A percentile compares a stretch with the other conserved stretches of the same genome.
Conservation (phyloP, 2,888 invertebrate genomes). For the Agrilus mali region DNA sequence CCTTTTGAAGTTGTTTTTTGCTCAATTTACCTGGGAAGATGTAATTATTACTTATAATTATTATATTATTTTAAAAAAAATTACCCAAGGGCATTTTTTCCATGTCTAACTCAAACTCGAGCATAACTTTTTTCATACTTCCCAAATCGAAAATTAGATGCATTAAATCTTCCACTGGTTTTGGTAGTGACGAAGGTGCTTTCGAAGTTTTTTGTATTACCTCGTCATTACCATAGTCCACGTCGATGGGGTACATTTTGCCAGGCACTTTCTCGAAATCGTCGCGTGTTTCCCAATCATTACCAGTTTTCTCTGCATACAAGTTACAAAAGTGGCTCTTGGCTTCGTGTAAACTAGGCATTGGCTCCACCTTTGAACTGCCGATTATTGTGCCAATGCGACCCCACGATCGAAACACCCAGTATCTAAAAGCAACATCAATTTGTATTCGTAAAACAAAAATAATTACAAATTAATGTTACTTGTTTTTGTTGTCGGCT, state of each 20-base stretch:
- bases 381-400: conserved; percentile 93
- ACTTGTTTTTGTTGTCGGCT: conserved; percentile 39
- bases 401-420: conserved; percentile 64
- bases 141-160: conserved; percentile 82
- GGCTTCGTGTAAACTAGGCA: conserved; percentile 41
- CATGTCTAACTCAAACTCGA: conserved; percentile 91
- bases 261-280: conserved; percentile 59
- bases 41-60: not conserved
- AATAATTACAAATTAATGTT: too few species aligned
- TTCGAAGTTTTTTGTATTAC: conserved; percentile 31
- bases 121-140: conserved; percentile 81
- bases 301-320: conserved; percentile 68
- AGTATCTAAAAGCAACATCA: conserved; percentile 38
- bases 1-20: conserved; percentile 75
- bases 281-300: conserved; percentile 55
- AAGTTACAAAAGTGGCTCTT: conserved; percentile 44
- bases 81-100: conserved; percentile 91
- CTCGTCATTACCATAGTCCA: conserved; percentile 58
- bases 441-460: too few species aligned
- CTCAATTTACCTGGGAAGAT: conserved; percentile 61
- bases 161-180: conserved; percentile 72
- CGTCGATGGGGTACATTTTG: conserved; percentile 72
- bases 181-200: conserved; percentile 51
- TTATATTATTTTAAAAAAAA: not conserved
- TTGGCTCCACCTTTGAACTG: conserved; percentile 47